These are phyloP conservation scores for Onychostruthus taczanowskii DNA, from an alignment of 2,113 vertebrate genomes.

Conservation along the genomic window DNA sequence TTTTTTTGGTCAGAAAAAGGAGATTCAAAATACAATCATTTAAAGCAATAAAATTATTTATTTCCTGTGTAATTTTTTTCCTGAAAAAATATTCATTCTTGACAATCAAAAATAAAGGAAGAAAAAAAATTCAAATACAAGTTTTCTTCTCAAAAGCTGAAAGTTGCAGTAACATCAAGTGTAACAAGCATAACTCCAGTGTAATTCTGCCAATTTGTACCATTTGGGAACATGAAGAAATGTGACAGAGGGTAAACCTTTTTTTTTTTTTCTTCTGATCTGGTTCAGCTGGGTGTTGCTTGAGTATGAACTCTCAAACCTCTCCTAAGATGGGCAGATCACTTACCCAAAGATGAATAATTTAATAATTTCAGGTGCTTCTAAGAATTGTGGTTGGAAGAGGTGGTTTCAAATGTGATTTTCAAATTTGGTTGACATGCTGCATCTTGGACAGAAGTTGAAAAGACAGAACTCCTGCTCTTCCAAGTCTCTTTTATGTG, in stretches of 20 bases:
- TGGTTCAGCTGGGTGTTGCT: neutral
- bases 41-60: neutral
- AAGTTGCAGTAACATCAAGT: neutral
- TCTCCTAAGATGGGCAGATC: neutral
- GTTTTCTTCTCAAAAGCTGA: neutral
- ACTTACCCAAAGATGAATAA: neutral
- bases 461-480: neutral
- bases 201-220: neutral
- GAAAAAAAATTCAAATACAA: neutral
- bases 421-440: neutral
- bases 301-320: neutral
- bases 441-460: neutral
- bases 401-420: neutral
- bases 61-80: neutral
- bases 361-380: neutral
- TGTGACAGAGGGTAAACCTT: accelerated
- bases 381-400: neutral
- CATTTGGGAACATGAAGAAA: neutral
- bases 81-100: neutral
- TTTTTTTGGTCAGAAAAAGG: neutral
- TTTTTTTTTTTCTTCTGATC: neutral
- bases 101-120: neutral
- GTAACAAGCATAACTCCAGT: neutral
- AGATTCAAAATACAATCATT: neutral
- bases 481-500: neutral